Percentiles rank a stretch among this genome's conserved stretches.
These are phyloP conservation scores for Pollenia amentaria DNA, from an alignment of 2,888 invertebrate genomes.

Conservation along the genomic window DNA sequence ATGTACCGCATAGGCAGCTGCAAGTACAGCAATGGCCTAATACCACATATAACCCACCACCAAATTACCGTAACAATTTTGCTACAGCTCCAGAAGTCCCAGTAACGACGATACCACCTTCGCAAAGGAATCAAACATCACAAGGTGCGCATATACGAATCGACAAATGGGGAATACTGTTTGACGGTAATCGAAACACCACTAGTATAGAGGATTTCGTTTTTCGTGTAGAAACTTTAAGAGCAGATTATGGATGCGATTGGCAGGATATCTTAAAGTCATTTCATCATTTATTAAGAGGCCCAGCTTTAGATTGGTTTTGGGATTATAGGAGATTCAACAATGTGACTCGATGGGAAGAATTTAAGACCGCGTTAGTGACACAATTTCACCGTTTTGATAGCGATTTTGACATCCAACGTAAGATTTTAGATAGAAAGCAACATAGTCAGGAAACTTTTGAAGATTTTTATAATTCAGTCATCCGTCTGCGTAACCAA, in stretches of 20 bases:
- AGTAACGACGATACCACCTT: no score
- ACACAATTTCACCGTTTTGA: conserved; percentile 19
- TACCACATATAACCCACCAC: no score
- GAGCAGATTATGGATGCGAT: not conserved
- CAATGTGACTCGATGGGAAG: not conserved
- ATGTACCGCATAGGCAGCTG: no score
- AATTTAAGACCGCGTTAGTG: not conserved
- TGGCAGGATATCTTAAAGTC: not conserved
- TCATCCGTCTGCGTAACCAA: not conserved
- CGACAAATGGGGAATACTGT: no score
- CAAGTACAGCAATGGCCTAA: no score
- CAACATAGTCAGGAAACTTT: conserved; percentile 11
- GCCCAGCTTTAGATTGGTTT: conserved; percentile 28
- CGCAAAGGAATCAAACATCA: no score
- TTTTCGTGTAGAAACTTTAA: not conserved
- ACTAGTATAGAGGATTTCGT: not conserved
- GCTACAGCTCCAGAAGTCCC: no score
- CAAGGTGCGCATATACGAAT: no score
- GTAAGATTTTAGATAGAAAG: conserved; percentile 10
- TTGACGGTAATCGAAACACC: no score
- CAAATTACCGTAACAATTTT: no score
- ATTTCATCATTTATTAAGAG: conserved; percentile 22
- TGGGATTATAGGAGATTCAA: conserved; percentile 14
- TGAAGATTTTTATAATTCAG: conserved; percentile 25
- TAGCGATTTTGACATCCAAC: conserved; percentile 34